Evolutionary conservation across 2,113 vertebrate species (phyloP).

Genomic region (Condylura cristata): DNA sequence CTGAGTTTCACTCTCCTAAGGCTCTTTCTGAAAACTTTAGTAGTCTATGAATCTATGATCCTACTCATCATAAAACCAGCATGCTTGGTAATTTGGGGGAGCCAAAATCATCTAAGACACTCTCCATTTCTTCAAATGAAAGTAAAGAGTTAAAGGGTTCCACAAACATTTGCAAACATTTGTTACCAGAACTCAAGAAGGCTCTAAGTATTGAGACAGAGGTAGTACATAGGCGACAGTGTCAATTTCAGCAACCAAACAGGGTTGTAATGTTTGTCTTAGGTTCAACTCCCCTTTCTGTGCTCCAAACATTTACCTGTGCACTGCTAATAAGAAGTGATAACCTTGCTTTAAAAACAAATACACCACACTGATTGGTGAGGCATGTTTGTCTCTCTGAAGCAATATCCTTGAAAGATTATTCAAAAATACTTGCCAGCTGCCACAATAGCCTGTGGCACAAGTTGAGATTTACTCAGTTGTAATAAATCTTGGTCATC

Average conservation of each 20-base stretch:
- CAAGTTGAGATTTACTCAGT: not conserved
- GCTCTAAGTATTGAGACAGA: not conserved
- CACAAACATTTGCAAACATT: not conserved
- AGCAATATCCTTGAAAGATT: not conserved
- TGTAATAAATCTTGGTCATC: not conserved
- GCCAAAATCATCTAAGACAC: not conserved
- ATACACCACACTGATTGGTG: not conserved
- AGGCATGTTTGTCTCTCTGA: not conserved
- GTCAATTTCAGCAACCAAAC: not conserved
- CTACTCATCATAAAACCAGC: not conserved
- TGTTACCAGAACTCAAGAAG: constrained; percentile 3
- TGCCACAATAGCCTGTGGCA: not conserved
- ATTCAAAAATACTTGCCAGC: constrained; percentile 33
- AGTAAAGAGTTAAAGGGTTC: not conserved
- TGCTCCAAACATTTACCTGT: not conserved
- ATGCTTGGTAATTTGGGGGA: not conserved
- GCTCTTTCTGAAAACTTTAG: not conserved
- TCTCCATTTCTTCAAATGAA: constrained; percentile 7
- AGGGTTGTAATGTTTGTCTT: not conserved
- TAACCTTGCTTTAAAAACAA: constrained; percentile 39
- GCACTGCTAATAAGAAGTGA: not conserved
- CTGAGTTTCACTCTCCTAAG: not conserved
- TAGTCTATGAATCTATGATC: not conserved
- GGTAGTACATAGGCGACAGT: not conserved
- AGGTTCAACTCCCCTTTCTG: not conserved